phyloP scores from a whole-genome alignment of 2,113 vertebrate genomes.

The Ceyx melanurus region DNA sequence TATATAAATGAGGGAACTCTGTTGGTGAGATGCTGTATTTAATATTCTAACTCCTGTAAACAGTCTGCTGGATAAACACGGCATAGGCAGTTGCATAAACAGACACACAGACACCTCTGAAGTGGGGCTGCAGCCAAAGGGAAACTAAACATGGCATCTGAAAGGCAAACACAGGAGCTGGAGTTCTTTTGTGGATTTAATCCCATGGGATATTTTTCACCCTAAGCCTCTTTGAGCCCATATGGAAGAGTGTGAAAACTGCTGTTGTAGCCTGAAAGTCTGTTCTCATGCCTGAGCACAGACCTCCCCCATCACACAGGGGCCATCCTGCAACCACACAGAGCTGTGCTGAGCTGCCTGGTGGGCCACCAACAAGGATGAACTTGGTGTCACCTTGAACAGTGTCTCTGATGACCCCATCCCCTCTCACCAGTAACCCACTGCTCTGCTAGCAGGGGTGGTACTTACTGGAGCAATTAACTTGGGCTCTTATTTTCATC shows the following conservation, averaged over 20 bases:
- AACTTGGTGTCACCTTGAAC: not conserved
- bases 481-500: not conserved
- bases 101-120: not conserved
- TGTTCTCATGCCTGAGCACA: not conserved
- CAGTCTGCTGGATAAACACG: not conserved
- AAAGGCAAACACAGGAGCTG: not conserved
- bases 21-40: not conserved
- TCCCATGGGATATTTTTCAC: not conserved
- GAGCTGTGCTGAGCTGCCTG: not conserved
- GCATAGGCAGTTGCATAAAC: not conserved
- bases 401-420: not conserved
- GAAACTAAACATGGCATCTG: not conserved
- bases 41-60: not conserved
- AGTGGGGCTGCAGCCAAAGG: not conserved
- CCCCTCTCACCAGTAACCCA: not conserved
- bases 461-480: not conserved
- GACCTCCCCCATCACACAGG: not conserved
- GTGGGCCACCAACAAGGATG: not conserved
- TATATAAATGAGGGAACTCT: not conserved
- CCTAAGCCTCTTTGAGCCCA: not conserved
- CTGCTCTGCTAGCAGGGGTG: not conserved
- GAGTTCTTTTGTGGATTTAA: constrained; percentile 2
- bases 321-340: not conserved
- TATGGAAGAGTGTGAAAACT: not conserved
- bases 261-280: not conserved